Evolutionary conservation across 2,797 vertebrate genomes (phyloP).

Genomic region (Malacoctenus gilli): DNA sequence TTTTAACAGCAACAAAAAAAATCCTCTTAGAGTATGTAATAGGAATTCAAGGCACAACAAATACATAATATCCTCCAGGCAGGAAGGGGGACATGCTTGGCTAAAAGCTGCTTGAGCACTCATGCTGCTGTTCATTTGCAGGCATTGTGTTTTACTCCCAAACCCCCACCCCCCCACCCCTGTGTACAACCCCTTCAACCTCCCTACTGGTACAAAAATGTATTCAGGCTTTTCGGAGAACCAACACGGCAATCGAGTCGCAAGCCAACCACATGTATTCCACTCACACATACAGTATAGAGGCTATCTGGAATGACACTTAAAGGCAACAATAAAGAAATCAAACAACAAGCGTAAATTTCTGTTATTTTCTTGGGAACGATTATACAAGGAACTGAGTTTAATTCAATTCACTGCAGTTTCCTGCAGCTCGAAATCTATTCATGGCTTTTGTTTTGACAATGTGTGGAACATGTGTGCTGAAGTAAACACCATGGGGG

Average conservation of each 20-base stretch:
- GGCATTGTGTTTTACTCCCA: constrained; percentile 13
- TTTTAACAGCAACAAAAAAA: constrained; percentile 26
- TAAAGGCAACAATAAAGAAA: no score
- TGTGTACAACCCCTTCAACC: neutral
- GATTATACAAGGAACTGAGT: neutral
- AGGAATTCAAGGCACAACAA: constrained; percentile 38
- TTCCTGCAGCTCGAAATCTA: neutral
- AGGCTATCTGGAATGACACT: neutral
- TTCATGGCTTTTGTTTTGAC: neutral
- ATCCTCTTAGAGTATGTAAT: constrained; percentile 12
- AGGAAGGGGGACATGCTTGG: constrained; percentile 9
- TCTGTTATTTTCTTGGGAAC: no score
- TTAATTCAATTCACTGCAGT: neutral
- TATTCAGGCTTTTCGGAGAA: constrained; percentile 20
- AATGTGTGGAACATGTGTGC: neutral
- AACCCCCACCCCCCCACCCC: no score
- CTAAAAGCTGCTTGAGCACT: constrained; percentile 45
- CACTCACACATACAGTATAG: neutral
- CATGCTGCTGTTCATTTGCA: constrained; percentile 29
- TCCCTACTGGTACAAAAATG: no score
- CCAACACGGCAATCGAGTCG: neutral
- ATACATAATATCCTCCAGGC: constrained; percentile 19
- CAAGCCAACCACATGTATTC: neutral
- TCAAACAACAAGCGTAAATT: no score
- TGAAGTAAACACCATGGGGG: no score